Percentiles rank a stretch among this genome's conserved stretches.
phyloP scores from a whole-genome alignment of 2,797 vertebrate genomes.

The Paedocypris micromegethes region DNA sequence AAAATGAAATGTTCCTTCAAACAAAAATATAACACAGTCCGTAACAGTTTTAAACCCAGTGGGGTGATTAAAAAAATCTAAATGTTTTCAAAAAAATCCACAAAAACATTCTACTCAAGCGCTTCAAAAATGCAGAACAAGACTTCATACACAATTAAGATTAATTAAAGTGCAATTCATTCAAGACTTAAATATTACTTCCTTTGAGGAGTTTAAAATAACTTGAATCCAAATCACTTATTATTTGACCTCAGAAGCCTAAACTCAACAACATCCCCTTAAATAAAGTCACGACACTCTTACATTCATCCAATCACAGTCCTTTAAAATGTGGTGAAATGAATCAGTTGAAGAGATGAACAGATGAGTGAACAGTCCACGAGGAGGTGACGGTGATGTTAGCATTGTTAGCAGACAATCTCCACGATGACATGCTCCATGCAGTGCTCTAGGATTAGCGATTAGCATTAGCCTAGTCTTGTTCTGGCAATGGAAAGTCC shows the following conservation, averaged over 20 bases:
- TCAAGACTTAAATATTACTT: not conserved
- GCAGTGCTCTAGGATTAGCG: constrained; percentile 33
- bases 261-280: constrained; percentile 21
- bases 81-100: not conserved
- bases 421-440: constrained; percentile 50
- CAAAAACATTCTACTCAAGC: constrained; percentile 14
- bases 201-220: not conserved
- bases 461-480: constrained; percentile 21
- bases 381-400: constrained; percentile 47
- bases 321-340: constrained; percentile 27
- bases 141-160: not conserved
- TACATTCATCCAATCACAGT: constrained; percentile 13
- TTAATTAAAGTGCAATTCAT: constrained; percentile 11
- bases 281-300: not conserved
- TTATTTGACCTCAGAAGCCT: constrained; percentile 4
- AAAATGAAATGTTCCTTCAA: not conserved
- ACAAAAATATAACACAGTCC: not conserved
- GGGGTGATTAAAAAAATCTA: constrained; percentile 5
- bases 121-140: constrained; percentile 7
- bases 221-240: constrained; percentile 6
- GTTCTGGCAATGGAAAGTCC: constrained; percentile 5
- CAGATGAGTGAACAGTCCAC: constrained; percentile 39
- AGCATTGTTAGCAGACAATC: constrained; percentile 50
- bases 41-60: constrained; percentile 6
- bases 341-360: constrained; percentile 52